A percentile compares a stretch with the other conserved stretches of the same genome.
phyloP scores from a whole-genome alignment of 2,113 vertebrate species.

The Copsychus sechellarum region DNA sequence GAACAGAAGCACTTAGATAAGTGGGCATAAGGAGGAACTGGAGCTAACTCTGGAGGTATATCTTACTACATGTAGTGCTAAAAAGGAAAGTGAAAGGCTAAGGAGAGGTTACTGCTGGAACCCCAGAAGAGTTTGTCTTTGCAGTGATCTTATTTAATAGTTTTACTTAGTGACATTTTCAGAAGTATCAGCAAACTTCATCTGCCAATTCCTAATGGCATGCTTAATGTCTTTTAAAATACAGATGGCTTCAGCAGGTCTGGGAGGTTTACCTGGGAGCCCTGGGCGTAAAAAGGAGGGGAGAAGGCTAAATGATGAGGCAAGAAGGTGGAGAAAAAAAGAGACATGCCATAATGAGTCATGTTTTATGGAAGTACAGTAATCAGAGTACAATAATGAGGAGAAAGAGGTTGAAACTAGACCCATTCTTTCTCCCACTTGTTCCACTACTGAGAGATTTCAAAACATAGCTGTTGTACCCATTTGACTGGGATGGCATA shows the following conservation, averaged over 20 bases:
- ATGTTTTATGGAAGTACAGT: neutral
- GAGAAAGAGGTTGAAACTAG: neutral
- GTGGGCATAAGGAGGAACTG: neutral
- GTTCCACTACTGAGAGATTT: neutral
- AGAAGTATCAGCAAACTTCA: conserved; percentile 15
- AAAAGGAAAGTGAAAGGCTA: neutral
- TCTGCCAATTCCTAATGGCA: neutral
- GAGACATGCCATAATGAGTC: neutral
- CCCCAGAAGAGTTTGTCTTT: neutral
- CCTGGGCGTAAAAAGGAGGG: neutral
- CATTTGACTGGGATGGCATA: neutral
- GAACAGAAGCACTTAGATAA: neutral
- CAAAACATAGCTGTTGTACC: neutral
- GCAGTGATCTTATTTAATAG: neutral
- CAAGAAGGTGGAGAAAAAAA: neutral
- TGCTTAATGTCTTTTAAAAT: neutral
- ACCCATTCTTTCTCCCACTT: neutral
- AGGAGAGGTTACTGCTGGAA: neutral
- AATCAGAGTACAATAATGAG: neutral
- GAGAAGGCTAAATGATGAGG: neutral
- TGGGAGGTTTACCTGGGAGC: neutral
- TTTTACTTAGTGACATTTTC: conserved; percentile 19
- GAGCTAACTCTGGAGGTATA: neutral
- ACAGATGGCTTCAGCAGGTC: neutral
- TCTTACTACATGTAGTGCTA: neutral